Percentiles rank a stretch among this genome's conserved stretches.
Evolutionary conservation across 1,140 invertebrate species (phyloP).

Genomic region (Epicauta chinensis): DNA sequence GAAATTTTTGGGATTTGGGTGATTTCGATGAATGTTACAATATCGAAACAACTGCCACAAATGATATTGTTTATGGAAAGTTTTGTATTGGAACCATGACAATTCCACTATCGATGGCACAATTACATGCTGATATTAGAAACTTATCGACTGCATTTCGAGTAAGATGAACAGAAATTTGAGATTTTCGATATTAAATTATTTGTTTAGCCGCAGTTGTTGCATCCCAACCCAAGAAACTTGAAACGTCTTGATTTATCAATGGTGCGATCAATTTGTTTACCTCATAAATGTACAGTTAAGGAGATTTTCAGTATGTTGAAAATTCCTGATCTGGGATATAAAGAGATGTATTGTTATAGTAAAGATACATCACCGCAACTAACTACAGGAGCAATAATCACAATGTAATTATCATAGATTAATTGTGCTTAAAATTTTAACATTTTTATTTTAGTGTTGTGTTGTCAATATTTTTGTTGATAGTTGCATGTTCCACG

Average conservation of each 20-base stretch:
- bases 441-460: background rate
- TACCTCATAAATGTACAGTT: slow-evolving; percentile 3
- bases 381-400: slow-evolving; percentile 9
- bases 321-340: no score
- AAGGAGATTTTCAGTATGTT: background rate
- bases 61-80: slow-evolving; percentile 4
- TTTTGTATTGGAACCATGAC: slow-evolving; percentile 14
- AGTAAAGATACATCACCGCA: background rate
- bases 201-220: no score
- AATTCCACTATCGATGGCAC: no score
- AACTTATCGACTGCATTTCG: background rate
- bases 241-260: no score
- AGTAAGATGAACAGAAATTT: no score
- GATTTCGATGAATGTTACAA: slow-evolving; percentile 38
- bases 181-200: no score
- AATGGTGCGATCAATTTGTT: slow-evolving; percentile 5
- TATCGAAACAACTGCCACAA: background rate
- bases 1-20: slow-evolving; percentile 36
- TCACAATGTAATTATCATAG: slow-evolving; percentile 12
- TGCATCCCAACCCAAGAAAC: no score
- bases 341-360: slow-evolving; percentile 8
- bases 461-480: slow-evolving; percentile 7
- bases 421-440: no score
- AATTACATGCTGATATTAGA: background rate
- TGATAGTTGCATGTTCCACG: slow-evolving; percentile 1